Conservation (phyloP, 2,113 vertebrate genomes). For the Pelobates fuscus region DNA sequence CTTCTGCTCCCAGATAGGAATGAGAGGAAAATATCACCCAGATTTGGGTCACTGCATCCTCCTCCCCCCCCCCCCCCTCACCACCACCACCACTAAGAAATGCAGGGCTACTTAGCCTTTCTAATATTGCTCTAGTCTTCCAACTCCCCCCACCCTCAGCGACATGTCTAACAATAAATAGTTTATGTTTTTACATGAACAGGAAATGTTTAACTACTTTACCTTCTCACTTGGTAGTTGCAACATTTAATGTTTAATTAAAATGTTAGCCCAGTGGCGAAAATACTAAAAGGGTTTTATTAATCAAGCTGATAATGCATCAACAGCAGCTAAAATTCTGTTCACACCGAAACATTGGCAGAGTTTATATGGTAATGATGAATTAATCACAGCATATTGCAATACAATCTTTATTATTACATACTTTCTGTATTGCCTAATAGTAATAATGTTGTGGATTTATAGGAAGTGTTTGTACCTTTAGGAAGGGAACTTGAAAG, state of each 20-base stretch:
- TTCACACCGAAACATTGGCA: slow-evolving; percentile 35
- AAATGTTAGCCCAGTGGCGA: slow-evolving; percentile 22
- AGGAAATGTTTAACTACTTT: slow-evolving; percentile 10
- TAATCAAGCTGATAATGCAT: slow-evolving; percentile 21
- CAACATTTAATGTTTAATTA: slow-evolving; percentile 7
- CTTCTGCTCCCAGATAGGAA: too few relatives aligned
- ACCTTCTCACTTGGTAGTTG: slow-evolving; percentile 23
- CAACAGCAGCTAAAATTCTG: slow-evolving; percentile 30
- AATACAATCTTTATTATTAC: slow-evolving; percentile 24
- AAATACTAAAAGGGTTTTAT: slow-evolving; percentile 31
- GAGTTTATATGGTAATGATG: slow-evolving; percentile 31
- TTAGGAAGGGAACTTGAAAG: too few relatives aligned
- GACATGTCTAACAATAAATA: too few relatives aligned
- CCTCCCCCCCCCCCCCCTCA: too few relatives aligned
- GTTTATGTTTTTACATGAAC: slow-evolving; percentile 23
- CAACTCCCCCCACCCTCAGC: too few relatives aligned
- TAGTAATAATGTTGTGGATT: not conserved
- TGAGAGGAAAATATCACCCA: too few relatives aligned
- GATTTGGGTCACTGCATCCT: too few relatives aligned
- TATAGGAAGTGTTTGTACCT: too few relatives aligned
- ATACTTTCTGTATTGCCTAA: slow-evolving; percentile 15
- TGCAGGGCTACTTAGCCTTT: too few relatives aligned
- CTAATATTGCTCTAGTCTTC: too few relatives aligned
- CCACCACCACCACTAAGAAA: too few relatives aligned
- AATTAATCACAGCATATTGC: slow-evolving; percentile 42